These are phyloP conservation scores for Erinaceus europaeus DNA, from an alignment of 2,113 vertebrate genomes.

Conservation along the genomic window DNA sequence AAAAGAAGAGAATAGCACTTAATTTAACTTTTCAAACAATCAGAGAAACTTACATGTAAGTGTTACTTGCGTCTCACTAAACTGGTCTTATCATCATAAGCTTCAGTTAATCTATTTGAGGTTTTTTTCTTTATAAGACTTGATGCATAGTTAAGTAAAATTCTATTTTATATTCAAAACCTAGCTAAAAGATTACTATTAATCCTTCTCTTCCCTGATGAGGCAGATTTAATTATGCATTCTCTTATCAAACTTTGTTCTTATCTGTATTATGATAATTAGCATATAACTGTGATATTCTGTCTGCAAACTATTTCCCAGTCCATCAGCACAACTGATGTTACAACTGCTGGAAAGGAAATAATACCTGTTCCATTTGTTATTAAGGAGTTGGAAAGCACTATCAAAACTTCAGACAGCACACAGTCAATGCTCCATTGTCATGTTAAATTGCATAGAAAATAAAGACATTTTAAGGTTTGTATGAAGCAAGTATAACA, in stretches of 20 bases:
- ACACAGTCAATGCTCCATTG: not conserved
- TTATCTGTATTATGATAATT: not conserved
- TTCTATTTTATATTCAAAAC: constrained; percentile 2
- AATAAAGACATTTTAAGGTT: not conserved
- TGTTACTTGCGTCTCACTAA: not conserved
- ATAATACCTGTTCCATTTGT: not conserved
- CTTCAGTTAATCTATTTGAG: not conserved
- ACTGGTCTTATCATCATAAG: not conserved
- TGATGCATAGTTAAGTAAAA: not conserved
- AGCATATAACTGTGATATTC: not conserved
- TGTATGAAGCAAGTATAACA: not conserved
- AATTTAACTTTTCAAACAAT: not conserved
- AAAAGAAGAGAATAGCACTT: not conserved
- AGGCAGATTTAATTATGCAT: not conserved
- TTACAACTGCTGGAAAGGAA: not conserved
- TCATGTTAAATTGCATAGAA: not conserved
- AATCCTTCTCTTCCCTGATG: not conserved
- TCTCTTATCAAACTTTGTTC: not conserved
- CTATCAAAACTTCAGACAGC: not conserved
- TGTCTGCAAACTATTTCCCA: not conserved
- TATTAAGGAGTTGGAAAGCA: not conserved
- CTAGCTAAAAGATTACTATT: not conserved
- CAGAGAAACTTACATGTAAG: not conserved
- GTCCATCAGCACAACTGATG: not conserved
- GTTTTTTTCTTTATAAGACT: not conserved